Conservation (phyloP, 2,797 vertebrate species). For the Diceros bicornis region DNA sequence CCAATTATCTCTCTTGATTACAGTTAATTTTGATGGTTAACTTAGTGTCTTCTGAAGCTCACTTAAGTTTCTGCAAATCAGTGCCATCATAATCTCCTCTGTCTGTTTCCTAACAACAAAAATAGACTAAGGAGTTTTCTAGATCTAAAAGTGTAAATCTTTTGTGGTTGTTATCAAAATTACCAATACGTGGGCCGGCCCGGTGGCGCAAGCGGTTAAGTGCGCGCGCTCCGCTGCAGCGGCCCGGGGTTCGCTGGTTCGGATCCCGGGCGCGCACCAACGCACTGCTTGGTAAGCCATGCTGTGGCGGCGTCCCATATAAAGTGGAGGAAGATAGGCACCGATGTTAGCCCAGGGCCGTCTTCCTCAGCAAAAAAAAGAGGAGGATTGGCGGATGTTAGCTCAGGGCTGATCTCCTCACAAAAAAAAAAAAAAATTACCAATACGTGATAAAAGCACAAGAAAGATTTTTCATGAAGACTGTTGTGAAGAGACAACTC, state of each 20-base stretch:
- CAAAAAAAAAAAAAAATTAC: too few relatives aligned
- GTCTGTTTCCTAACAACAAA: neutral
- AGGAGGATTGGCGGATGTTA: too few relatives aligned
- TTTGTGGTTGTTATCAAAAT: neutral
- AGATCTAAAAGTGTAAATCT: neutral
- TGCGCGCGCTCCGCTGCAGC: too few relatives aligned
- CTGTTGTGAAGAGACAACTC: neutral
- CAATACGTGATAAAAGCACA: neutral
- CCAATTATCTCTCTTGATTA: neutral
- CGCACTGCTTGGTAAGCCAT: too few relatives aligned
- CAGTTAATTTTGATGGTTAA: neutral
- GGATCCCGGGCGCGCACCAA: too few relatives aligned
- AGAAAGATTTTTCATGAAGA: slow-evolving; percentile 1
- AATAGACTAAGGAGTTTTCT: neutral
- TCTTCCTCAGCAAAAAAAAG: too few relatives aligned
- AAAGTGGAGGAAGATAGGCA: too few relatives aligned
- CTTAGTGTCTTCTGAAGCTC: neutral
- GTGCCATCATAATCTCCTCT: neutral
- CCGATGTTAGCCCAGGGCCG: too few relatives aligned
- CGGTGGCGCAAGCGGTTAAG: too few relatives aligned
- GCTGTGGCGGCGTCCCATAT: too few relatives aligned
- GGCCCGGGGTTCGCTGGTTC: too few relatives aligned
- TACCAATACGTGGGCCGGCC: neutral
- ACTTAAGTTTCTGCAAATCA: neutral
- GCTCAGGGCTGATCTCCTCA: too few relatives aligned